Evolutionary conservation across 92 coral and sea anemone genomes (phyloP), one percentile per base, ranked within the genome.

Genomic region (Isaurus tuberculatus): DNA sequence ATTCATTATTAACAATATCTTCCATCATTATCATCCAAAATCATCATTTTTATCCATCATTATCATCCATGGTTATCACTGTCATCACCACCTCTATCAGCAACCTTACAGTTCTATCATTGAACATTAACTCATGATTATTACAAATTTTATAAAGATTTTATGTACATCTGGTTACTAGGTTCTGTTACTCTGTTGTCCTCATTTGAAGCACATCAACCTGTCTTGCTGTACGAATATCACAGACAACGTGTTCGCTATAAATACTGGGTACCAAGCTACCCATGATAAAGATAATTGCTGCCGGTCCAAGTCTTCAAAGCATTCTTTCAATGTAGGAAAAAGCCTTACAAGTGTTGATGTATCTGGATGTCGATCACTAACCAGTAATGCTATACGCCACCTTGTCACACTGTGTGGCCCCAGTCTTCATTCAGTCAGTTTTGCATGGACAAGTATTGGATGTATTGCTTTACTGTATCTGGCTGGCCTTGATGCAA

Each of bases 151-250:
- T n/a, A n/a, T n/a, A n/a, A n/a, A n/a, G n/a, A n/a, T n/a, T 23
- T 40, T 40, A 2, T 4, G 11, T 40, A 40, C 8, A 33, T 16
- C 26, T 44, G 1, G 10, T 44, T 70, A 16, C 15, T 78, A 91
- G 97, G 93, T 93, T 25, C 19, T 89, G 32, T 68, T 93, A 75
- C 86, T 93, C 91, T 93, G 97, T 70, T 91, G 94, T 31, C 93
- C 93, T 26, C 74, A 73, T 36, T 86, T 93, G 27, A 83, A 93
- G 80, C 97, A 89, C 72, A 83, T 93, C 61, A 93, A 93, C 80
- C 90, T 93, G 43, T 93, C 97, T 29, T 77, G 93, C 65, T 93
- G 97, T 53, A 89, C 66, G 65, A 89, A 65, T 82, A 86, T 93
- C 86, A 93, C 95, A 34, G 97, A 93, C 58, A 71, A 78, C 66